Conservation (phyloP, 2,888 invertebrate genomes). For the Pantelozetes paolii region DNA sequence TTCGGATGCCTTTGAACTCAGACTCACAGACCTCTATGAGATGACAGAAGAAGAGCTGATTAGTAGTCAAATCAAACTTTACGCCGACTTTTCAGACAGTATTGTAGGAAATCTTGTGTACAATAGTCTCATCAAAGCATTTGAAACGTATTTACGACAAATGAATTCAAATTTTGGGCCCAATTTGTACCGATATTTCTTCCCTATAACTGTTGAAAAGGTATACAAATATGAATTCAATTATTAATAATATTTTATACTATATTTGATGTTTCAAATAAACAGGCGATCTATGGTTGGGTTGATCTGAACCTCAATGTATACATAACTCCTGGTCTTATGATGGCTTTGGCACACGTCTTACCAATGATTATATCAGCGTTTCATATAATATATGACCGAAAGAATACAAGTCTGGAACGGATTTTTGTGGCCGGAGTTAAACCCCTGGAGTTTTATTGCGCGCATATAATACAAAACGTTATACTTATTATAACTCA, state of each 20-base stretch:
- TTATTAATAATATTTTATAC: too few relatives aligned
- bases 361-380: slow-evolving; percentile 38
- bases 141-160: slow-evolving; percentile 27
- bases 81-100: slow-evolving; percentile 36
- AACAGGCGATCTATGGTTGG: slow-evolving; percentile 29
- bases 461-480: slow-evolving; percentile 35
- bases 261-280: too few relatives aligned
- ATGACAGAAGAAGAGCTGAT: slow-evolving; percentile 33
- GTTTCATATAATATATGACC: slow-evolving; percentile 36
- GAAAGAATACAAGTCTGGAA: slow-evolving; percentile 35
- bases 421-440: slow-evolving; percentile 37
- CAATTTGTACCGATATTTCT: slow-evolving; percentile 33
- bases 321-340: slow-evolving; percentile 17
- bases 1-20: slow-evolving; percentile 16
- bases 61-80: slow-evolving; percentile 24
- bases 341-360: slow-evolving; percentile 19
- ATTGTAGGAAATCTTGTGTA: slow-evolving; percentile 34
- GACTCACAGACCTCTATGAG: slow-evolving; percentile 32
- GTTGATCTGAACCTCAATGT: slow-evolving; percentile 7
- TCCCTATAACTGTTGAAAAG: slow-evolving; percentile 23
- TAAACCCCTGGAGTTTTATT: slow-evolving; percentile 30
- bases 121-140: slow-evolving; percentile 30
- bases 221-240: too few relatives aligned
- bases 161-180: slow-evolving; percentile 26
- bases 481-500: slow-evolving; percentile 4